These are phyloP conservation scores for Speoplatyrhinus poulsoni DNA, from an alignment of 2,113 vertebrate species.

Conservation along the genomic window DNA sequence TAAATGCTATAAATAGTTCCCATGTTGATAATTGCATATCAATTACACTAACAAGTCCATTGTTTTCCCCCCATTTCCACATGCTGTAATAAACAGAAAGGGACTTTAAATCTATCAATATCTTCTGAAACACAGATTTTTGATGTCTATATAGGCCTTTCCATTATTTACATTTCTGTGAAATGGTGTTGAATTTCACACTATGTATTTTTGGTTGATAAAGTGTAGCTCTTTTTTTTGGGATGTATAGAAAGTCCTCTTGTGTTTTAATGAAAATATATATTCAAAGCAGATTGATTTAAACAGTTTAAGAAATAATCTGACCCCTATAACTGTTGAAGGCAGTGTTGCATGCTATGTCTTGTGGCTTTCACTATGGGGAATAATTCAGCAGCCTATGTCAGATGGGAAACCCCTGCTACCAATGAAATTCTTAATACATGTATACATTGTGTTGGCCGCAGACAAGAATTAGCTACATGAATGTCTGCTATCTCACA, in stretches of 20 bases:
- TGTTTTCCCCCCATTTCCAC: too few species aligned
- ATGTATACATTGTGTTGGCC: slow-evolving; percentile 2
- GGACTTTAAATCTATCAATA: too few species aligned
- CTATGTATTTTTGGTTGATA: slow-evolving; percentile 8
- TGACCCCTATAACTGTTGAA: slow-evolving; percentile 11
- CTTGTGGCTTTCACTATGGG: slow-evolving; percentile 38
- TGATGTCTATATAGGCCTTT: not conserved
- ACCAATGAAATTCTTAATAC: slow-evolving; percentile 10
- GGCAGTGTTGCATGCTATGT: slow-evolving; percentile 12
- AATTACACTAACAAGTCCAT: too few species aligned
- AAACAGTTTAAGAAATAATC: not conserved
- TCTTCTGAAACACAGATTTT: not conserved
- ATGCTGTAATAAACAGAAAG: too few species aligned
- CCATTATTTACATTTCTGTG: not conserved
- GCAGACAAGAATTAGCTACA: not conserved
- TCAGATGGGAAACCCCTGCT: slow-evolving; percentile 38
- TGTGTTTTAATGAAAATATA: slow-evolving; percentile 10
- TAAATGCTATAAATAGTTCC: too few species aligned
- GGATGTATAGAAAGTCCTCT: not conserved
- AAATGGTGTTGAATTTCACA: not conserved
- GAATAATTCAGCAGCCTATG: slow-evolving; percentile 7
- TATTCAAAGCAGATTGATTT: slow-evolving; percentile 16
- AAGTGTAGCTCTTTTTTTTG: not conserved
- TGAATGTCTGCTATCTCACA: not conserved
- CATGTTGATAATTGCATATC: too few species aligned